Base-by-base conservation (phyloP, 2,888 invertebrate species). In the Griposia aprilina region DNA sequence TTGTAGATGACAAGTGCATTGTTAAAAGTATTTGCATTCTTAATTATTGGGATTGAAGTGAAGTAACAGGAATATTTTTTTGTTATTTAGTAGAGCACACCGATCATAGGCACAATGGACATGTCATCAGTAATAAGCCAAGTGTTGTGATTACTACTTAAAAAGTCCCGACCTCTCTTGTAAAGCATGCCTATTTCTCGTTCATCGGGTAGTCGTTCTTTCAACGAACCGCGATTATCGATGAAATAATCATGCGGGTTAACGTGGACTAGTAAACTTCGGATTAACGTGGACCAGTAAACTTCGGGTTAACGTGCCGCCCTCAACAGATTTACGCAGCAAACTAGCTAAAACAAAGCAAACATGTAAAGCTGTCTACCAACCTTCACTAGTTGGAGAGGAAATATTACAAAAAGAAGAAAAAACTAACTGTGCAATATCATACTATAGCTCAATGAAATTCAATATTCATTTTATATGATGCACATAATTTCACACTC, bases 1-100 rank as follows among this genome's bases (percentile, higher is more conserved):
- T 50, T 82, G 41, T 30, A 20, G 41, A 30, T 78, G 50, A 23
- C 69, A n/a, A 50, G n/a, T 5, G 62, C 45, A 23, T 30, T 66
- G 41, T 26, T 72, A n/a, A 13, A n/a, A 30, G 8, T n/a, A 11
- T 60, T 52, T 50, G 13, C 7, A 26, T 55, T 59, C 5, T 62
- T 45, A 30, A 45, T 62, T 63, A 52, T 23, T 62, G 11, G 17
- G 36, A 48, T 17, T 45, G 7, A 15, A 52, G 13, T 20, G n/a
- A 26, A 26, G 1, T 48, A 20, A 17, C 5, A 13, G 7, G 1
- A n/a, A 10, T 6, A 10, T 48, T 20, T 66, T 6, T 66, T 41
- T 66, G 5, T n/a, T 41, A 45, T 20, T 26, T 11, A 26, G 7
- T 11, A 3, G 11, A 48, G 5, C 11, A 26, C n/a, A 17, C 15